phyloP scores from a whole-genome alignment of 2,113 vertebrate genomes.

The Mobula hypostoma region DNA sequence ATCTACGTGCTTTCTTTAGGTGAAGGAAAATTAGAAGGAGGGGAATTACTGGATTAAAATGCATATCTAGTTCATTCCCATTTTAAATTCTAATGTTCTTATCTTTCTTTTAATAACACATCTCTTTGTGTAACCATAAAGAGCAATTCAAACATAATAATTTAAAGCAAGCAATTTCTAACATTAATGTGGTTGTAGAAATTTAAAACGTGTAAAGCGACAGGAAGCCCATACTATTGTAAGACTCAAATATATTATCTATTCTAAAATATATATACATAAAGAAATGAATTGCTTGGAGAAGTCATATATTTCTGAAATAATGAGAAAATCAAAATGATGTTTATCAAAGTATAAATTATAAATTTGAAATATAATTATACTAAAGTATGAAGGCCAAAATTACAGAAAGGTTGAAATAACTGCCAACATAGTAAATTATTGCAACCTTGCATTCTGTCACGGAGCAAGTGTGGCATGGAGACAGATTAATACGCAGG shows the following conservation, averaged over 20 bases:
- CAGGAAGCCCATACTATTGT: not conserved
- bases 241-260: not conserved
- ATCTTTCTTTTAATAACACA: not conserved
- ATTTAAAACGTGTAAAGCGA: not conserved
- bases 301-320: not conserved
- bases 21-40: not conserved
- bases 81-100: not conserved
- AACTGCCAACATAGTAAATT: not conserved
- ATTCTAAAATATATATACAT: not conserved
- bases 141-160: not conserved
- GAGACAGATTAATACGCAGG: no score
- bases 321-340: not conserved
- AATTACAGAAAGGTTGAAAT: not conserved
- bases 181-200: not conserved
- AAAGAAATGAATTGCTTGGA: not conserved
- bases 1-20: not conserved
- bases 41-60: not conserved
- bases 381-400: not conserved
- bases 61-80: not conserved
- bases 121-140: not conserved
- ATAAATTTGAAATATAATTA: constrained; percentile 11
- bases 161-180: not conserved
- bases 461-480: no score
- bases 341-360: not conserved
- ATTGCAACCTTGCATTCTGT: not conserved